These are phyloP conservation scores for Galerucella nymphaeae DNA, from an alignment of 2,888 invertebrate species.

Conservation along the genomic window DNA sequence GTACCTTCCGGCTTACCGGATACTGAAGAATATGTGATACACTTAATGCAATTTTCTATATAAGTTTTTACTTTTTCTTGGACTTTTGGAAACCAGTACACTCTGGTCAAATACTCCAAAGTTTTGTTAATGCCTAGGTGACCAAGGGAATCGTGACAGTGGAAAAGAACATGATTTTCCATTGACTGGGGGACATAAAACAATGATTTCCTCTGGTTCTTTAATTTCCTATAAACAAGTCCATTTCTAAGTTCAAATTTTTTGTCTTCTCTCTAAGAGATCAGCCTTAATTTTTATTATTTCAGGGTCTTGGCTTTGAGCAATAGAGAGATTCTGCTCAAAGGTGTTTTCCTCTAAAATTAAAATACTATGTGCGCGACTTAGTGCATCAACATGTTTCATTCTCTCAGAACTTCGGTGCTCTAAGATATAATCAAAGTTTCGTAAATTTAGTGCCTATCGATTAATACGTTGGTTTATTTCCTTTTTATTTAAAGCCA, in stretches of 20 bases:
- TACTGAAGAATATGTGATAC: conserved; percentile 41
- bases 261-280: too few relatives aligned
- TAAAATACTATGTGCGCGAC: too few relatives aligned
- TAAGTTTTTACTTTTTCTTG: conserved; percentile 44
- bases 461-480: conserved; percentile 53
- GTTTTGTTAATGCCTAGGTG: conserved; percentile 28
- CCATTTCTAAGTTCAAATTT: too few relatives aligned
- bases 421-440: conserved; percentile 45
- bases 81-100: conserved; percentile 45
- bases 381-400: too few relatives aligned
- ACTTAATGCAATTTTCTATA: conserved; percentile 49
- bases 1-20: conserved; percentile 43
- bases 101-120: conserved; percentile 8
- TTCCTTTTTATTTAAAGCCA: conserved; percentile 52
- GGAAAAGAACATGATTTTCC: conserved; percentile 26
- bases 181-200: conserved; percentile 33
- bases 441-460: conserved; percentile 51
- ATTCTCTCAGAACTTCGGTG: conserved; percentile 34
- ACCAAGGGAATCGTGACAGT: conserved; percentile 22
- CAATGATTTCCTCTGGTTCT: conserved; percentile 22
- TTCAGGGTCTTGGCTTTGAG: too few relatives aligned
- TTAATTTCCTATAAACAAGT: too few relatives aligned
- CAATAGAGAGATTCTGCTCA: too few relatives aligned
- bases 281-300: too few relatives aligned
- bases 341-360: too few relatives aligned